phyloP scores from a whole-genome alignment of 2,797 vertebrate species.

The Pseudochirops corinnae region DNA sequence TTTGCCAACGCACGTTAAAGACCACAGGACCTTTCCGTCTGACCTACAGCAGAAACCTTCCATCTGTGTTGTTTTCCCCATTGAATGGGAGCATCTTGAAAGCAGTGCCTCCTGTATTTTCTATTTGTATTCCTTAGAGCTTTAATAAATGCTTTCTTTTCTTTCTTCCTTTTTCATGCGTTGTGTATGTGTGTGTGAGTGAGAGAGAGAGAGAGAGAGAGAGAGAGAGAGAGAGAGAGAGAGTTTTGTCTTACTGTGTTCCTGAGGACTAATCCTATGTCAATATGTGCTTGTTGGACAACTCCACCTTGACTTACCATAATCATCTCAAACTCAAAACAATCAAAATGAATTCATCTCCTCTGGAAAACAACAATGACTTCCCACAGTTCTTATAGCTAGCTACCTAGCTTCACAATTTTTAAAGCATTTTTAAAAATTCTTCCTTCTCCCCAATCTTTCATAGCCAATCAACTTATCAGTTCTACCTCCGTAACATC shows the following conservation, averaged over 20 bases:
- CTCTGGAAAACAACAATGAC: not conserved
- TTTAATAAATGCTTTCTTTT: not conserved
- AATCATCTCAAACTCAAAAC: not conserved
- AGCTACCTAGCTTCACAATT: not conserved
- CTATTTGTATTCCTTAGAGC: not conserved
- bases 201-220: too few species aligned
- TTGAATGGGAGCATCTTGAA: not conserved
- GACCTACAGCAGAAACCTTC: not conserved
- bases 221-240: too few species aligned
- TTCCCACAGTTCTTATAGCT: not conserved
- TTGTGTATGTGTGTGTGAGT: not conserved
- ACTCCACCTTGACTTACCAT: not conserved
- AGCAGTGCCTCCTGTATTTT: not conserved
- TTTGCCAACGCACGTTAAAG: not conserved
- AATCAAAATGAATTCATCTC: not conserved
- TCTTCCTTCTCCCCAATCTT: not conserved
- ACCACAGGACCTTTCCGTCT: not conserved
- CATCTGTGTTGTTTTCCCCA: not conserved
- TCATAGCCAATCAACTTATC: not conserved
- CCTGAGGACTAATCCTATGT: not conserved
- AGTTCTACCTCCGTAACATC: not conserved
- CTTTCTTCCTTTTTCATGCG: not conserved
- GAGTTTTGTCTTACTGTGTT: not conserved
- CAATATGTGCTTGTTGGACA: not conserved
- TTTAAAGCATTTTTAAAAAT: not conserved